Conservation (phyloP, 2,113 vertebrate genomes). For the Motacilla tschutschensis region DNA sequence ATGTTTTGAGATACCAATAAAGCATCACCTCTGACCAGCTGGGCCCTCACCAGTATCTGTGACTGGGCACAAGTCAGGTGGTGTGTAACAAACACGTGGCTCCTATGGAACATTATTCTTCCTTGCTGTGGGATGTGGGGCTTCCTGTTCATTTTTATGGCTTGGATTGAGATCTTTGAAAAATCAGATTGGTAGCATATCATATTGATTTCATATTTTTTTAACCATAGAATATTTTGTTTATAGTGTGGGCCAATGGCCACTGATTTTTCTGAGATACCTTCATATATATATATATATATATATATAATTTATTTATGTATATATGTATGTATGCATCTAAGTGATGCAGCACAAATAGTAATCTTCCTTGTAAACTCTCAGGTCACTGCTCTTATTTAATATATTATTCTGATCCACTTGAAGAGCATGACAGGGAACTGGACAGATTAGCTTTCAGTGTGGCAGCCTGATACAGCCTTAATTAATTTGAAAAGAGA, state of each 20-base stretch:
- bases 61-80: not conserved
- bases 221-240: not conserved
- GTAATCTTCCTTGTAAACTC: not conserved
- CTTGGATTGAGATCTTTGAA: not conserved
- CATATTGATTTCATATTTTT: not conserved
- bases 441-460: not conserved
- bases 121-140: not conserved
- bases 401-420: not conserved
- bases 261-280: not conserved
- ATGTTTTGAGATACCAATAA: not conserved
- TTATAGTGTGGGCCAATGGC: not conserved
- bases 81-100: rapidly evolving
- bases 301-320: not conserved
- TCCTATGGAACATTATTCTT: not conserved
- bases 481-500: not conserved
- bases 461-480: not conserved
- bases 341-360: not conserved
- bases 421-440: not conserved
- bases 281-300: not conserved
- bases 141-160: not conserved
- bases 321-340: not conserved
- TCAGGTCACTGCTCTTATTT: not conserved
- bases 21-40: not conserved
- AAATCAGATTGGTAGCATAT: not conserved
- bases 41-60: not conserved